A percentile compares a stretch with the other conserved stretches of the same genome.
These are phyloP conservation scores for Coleophora flavipennella DNA, from an alignment of 2,888 invertebrate genomes.

Conservation along the genomic window DNA sequence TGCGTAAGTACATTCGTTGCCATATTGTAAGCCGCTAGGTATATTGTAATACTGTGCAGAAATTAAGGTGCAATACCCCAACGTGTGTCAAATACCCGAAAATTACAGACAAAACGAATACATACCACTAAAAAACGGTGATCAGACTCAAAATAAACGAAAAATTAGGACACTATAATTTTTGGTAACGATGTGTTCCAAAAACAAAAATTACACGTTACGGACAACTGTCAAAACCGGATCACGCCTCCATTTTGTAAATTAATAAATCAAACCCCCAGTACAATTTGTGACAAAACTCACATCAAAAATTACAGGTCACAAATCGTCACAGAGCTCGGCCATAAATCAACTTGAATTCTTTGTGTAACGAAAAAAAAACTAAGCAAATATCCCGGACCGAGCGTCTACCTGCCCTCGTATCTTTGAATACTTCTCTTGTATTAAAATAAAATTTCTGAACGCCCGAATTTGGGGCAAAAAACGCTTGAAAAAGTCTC, in stretches of 20 bases:
- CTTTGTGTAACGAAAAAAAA: constrained; percentile 58
- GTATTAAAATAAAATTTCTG: constrained; percentile 69
- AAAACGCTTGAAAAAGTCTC: constrained; percentile 65
- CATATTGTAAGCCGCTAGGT: too few species aligned
- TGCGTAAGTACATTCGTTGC: too few species aligned
- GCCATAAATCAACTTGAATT: constrained; percentile 65
- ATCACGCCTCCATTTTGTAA: constrained; percentile 41
- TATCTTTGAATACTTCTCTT: constrained; percentile 68
- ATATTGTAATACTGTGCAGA: too few species aligned
- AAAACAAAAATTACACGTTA: constrained; percentile 45
- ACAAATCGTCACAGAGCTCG: constrained; percentile 66
- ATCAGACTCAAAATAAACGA: too few species aligned
- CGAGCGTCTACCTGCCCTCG: constrained; percentile 61
- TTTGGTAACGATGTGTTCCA: constrained; percentile 21
- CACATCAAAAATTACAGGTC: constrained; percentile 67
- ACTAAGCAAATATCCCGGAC: constrained; percentile 64
- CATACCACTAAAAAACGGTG: too few species aligned
- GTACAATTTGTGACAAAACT: constrained; percentile 63
- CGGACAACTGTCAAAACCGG: constrained; percentile 50
- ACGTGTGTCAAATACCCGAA: too few species aligned
- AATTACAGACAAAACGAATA: too few species aligned
- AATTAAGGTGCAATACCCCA: too few species aligned
- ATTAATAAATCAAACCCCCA: constrained; percentile 63
- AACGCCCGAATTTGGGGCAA: constrained; percentile 63
- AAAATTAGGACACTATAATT: constrained; percentile 18